These are phyloP conservation scores for Agrypnus murinus DNA, from an alignment of 2,888 invertebrate species.

Conservation along the genomic window DNA sequence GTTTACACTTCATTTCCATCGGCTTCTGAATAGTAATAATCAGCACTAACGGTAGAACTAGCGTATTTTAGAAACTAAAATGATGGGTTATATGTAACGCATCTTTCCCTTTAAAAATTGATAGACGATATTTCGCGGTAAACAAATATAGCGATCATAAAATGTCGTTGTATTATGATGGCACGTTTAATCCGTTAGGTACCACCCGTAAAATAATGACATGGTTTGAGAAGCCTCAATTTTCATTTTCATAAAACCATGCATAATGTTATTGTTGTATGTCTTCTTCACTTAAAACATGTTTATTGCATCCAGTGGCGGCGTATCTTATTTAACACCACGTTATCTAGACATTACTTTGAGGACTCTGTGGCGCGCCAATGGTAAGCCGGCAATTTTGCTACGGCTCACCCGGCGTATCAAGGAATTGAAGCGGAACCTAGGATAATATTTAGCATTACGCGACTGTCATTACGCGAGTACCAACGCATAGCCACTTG, in stretches of 20 bases:
- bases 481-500: slow-evolving; percentile 55
- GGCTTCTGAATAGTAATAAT: too few species aligned
- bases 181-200: slow-evolving; percentile 45
- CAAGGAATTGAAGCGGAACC: slow-evolving; percentile 68
- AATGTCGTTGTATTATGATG: slow-evolving; percentile 32
- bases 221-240: slow-evolving; percentile 51
- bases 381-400: slow-evolving; percentile 30
- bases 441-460: slow-evolving; percentile 68
- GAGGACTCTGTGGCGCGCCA: slow-evolving; percentile 35
- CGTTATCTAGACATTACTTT: too few species aligned
- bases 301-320: slow-evolving; percentile 44
- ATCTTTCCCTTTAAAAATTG: neutral
- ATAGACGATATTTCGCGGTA: slow-evolving; percentile 3
- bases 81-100: slow-evolving; percentile 2
- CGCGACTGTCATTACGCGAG: slow-evolving; percentile 62
- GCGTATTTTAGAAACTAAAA: neutral
- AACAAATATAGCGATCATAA: slow-evolving; percentile 31
- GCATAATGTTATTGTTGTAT: slow-evolving; percentile 57
- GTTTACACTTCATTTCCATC: too few species aligned
- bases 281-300: slow-evolving; percentile 47
- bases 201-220: slow-evolving; percentile 46
- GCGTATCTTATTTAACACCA: slow-evolving; percentile 6
- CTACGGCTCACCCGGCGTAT: slow-evolving; percentile 47
- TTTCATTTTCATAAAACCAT: slow-evolving; percentile 58
- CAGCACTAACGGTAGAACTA: too few species aligned